phyloP scores from a whole-genome alignment of 1,140 invertebrate genomes.

The Drosophila repletoides region DNA sequence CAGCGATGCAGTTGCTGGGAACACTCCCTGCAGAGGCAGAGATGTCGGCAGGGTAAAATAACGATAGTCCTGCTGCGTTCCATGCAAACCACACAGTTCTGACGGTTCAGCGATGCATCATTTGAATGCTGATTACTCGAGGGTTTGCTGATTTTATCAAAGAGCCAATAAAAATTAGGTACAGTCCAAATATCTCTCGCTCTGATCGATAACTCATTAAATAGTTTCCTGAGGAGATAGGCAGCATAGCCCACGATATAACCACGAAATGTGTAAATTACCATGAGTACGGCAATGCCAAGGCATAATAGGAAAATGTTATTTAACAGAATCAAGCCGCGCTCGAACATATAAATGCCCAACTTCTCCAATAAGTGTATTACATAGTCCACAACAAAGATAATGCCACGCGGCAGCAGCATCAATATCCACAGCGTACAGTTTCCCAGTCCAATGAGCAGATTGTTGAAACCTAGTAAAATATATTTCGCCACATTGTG shows the following conservation, averaged over 20 bases:
- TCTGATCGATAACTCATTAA: background rate
- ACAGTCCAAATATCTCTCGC: constrained; percentile 18
- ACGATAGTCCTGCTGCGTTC: constrained; percentile 50
- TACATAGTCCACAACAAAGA: constrained; percentile 20
- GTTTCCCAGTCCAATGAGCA: constrained; percentile 41
- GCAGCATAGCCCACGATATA: constrained; percentile 28
- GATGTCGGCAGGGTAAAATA: constrained; percentile 54
- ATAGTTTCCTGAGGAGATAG: constrained; percentile 6
- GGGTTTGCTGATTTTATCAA: background rate
- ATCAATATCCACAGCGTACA: constrained; percentile 37
- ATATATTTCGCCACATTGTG: background rate
- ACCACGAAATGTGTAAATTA: constrained; percentile 44
- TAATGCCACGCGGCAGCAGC: constrained; percentile 31
- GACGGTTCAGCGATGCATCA: background rate
- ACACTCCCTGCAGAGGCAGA: constrained; percentile 59
- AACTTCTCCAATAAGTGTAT: constrained; percentile 15
- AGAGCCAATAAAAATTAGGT: constrained; percentile 16
- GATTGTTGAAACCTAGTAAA: constrained; percentile 1
- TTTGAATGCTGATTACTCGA: background rate
- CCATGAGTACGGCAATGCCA: constrained; percentile 38
- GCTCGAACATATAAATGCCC: constrained; percentile 5
- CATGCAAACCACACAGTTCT: constrained; percentile 53
- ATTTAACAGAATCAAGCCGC: constrained; percentile 32
- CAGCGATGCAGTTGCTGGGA: constrained; percentile 14
- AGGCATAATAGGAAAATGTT: constrained; percentile 45